A percentile compares a stretch with the other conserved stretches of the same genome.
Evolutionary conservation across 2,888 invertebrate genomes (phyloP).

Genomic region (Isoperla grammatica): DNA sequence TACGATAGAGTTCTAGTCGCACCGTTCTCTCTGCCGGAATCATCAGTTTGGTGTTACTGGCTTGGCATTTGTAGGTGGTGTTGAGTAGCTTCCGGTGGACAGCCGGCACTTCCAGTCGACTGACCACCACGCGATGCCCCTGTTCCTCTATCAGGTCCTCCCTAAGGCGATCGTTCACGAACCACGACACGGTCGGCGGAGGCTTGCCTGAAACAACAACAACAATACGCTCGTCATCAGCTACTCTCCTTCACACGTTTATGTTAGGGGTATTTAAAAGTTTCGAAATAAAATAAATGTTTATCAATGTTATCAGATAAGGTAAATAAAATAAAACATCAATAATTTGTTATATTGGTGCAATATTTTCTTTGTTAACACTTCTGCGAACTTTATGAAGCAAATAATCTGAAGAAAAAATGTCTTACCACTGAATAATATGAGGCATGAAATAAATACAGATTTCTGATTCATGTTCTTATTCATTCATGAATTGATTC

Average conservation of each 20-base stretch:
- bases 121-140: constrained; percentile 70
- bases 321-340: not conserved
- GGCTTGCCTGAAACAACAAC: constrained; percentile 61
- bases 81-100: constrained; percentile 72
- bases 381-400: no score
- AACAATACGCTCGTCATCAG: not conserved
- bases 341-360: not conserved
- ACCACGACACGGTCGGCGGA: constrained; percentile 79
- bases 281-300: not conserved
- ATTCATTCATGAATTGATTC: no score
- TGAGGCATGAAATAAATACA: no score
- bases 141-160: constrained; percentile 66
- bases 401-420: no score
- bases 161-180: constrained; percentile 63
- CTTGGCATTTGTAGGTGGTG: constrained; percentile 82
- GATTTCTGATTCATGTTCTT: no score
- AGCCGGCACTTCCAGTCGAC: constrained; percentile 67
- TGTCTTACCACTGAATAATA: no score
- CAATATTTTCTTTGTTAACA: no score
- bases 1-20: constrained; percentile 75
- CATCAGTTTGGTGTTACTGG: constrained; percentile 80
- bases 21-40: constrained; percentile 78
- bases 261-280: not conserved
- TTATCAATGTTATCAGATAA: not conserved
- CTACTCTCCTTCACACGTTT: no score